phyloP scores from a whole-genome alignment of 2,797 vertebrate genomes.

The Simalia tracyae region DNA sequence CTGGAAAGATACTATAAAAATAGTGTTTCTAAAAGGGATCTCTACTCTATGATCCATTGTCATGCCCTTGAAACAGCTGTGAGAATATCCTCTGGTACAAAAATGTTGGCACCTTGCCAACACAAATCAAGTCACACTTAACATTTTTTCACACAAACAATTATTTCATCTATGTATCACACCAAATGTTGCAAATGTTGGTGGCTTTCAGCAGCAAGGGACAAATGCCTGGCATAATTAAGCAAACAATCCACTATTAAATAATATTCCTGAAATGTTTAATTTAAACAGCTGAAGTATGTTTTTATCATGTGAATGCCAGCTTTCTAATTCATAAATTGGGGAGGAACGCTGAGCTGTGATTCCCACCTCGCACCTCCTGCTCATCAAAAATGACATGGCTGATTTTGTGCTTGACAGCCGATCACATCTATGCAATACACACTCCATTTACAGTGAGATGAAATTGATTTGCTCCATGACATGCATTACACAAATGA shows the following conservation, averaged over 20 bases:
- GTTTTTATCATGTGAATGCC: conserved; percentile 30
- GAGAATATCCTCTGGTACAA: not conserved
- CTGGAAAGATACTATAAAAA: not conserved
- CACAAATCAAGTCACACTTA: conserved; percentile 14
- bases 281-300: conserved; percentile 34
- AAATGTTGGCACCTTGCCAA: conserved; percentile 20
- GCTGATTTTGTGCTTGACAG: conserved; percentile 47
- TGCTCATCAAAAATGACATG: conserved; percentile 44
- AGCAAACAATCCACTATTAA: conserved; percentile 29
- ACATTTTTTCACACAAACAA: conserved; percentile 25
- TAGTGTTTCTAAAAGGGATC: not conserved
- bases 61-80: conserved; percentile 30
- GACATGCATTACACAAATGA: conserved; percentile 54
- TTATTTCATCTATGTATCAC: conserved; percentile 29
- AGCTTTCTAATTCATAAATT: conserved; percentile 42
- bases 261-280: conserved; percentile 44
- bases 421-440: conserved; percentile 29
- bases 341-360: conserved; percentile 27
- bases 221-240: conserved; percentile 41
- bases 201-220: conserved; percentile 5
- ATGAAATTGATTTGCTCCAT: conserved; percentile 47
- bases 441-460: conserved; percentile 38
- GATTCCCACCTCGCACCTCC: not conserved
- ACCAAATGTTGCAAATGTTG: conserved; percentile 3
- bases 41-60: conserved; percentile 30